Base-by-base conservation (phyloP, 2,113 vertebrate species). In the Ochotona curzoniae region DNA sequence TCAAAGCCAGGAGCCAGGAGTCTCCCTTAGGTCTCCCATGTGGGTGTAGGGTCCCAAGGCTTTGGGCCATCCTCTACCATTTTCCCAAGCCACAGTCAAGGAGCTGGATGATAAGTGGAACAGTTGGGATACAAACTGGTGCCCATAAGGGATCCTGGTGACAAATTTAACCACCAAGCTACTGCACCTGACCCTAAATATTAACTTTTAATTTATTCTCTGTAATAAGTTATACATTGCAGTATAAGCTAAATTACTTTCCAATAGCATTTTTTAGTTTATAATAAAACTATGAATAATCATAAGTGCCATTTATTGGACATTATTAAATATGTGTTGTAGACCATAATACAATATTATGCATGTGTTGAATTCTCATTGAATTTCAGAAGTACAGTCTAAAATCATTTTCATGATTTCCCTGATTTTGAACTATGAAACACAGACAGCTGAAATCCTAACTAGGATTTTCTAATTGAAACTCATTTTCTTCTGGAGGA, bases 271-370 rank as follows among this genome's bases (percentile, higher is more conserved):
- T 84, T 1, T 1, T 63, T 83, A 18, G 74, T 83, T 83, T 44
- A 91, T 60, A 70, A 57, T 83, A 67, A 69, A 82, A 76, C n/a
- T 61, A 66, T 91, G 30, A 80, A 44, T 78, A 66, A 75, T 32
- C 23, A 87, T 60, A 57, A 81, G 5, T 35, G 83, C 14, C 60
- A 75, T 74, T 83, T 61, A 89, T 30, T 82, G 9, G 12, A 2
- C 5, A 38, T 14, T 69, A 44, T 44, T 75, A 49, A 60, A 70
- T 71, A 21, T 92, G 47, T 38, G 26, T 69, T 81, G 5, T 28
- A 71, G 83, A 17, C 35, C 38, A 20, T 66, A 87, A 78, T 54
- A 30, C 51, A 86, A 82, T 78, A 35, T 7, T 76, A 86, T 70
- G 78, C 12, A 74, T 1, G 32, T 38, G 85, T 57, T 90, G 35